These are phyloP conservation scores for Condylura cristata DNA, from an alignment of 2,113 vertebrate species.

Conservation along the genomic window DNA sequence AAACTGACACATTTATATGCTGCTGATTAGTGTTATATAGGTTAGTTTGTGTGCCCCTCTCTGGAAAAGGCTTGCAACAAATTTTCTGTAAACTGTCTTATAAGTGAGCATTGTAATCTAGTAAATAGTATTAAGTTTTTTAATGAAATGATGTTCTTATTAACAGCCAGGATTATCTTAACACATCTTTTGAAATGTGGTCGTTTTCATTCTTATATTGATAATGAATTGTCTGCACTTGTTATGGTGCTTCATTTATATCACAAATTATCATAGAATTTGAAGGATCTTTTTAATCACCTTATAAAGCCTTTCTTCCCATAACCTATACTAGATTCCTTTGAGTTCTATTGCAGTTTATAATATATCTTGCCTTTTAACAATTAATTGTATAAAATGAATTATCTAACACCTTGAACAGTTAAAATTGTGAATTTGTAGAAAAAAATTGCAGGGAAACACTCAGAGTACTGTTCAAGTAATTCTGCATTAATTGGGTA, in stretches of 20 bases:
- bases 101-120: too few relatives aligned
- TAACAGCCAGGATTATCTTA: not conserved
- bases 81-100: too few relatives aligned
- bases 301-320: not conserved
- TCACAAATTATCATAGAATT: not conserved
- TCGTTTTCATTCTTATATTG: not conserved
- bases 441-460: not conserved
- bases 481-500: not conserved
- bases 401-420: not conserved
- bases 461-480: not conserved
- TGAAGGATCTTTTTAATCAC: not conserved
- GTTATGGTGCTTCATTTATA: not conserved
- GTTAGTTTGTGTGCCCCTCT: too few relatives aligned
- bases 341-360: not conserved
- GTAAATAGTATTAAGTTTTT: not conserved
- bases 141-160: not conserved
- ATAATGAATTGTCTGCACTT: not conserved
- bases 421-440: not conserved
- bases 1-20: too few relatives aligned
- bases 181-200: not conserved
- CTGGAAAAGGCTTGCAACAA: too few relatives aligned
- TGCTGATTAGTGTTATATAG: too few relatives aligned
- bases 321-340: not conserved
- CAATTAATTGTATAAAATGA: not conserved
- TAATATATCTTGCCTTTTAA: not conserved